Evolutionary conservation across 2,113 vertebrate genomes (phyloP).

Genomic region (Elephantulus edwardii): DNA sequence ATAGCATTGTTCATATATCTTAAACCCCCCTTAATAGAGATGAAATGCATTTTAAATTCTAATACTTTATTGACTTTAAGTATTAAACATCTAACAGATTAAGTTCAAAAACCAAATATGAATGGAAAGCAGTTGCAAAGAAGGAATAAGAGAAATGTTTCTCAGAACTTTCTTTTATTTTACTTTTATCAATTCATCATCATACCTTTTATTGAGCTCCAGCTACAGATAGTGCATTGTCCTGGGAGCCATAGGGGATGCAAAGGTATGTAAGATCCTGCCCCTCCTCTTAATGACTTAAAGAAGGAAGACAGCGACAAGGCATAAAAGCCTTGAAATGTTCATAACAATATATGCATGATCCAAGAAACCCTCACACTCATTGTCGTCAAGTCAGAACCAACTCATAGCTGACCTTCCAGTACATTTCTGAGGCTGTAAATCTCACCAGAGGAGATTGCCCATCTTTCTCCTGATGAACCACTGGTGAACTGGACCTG

Average conservation of each 20-base stretch:
- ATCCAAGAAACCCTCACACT: too few species aligned
- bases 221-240: not conserved
- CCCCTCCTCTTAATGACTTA: not conserved
- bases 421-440: too few species aligned
- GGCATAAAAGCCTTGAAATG: not conserved
- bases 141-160: slow-evolving; percentile 32
- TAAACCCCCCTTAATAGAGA: slow-evolving; percentile 10
- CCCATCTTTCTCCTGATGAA: too few species aligned
- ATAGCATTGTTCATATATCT: slow-evolving; percentile 1
- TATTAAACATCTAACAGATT: slow-evolving; percentile 31
- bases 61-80: slow-evolving; percentile 20
- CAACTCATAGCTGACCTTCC: too few species aligned
- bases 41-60: slow-evolving; percentile 32
- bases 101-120: slow-evolving; percentile 15
- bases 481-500: too few species aligned
- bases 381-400: too few species aligned
- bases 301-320: not conserved
- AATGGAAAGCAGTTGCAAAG: not conserved
- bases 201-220: not conserved
- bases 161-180: not conserved
- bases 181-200: not conserved
- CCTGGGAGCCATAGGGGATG: not conserved
- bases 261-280: not conserved
- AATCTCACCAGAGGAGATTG: too few species aligned
- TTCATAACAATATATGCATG: not conserved